Conservation (phyloP, 2,113 vertebrate species). For the Hippolais icterina region DNA sequence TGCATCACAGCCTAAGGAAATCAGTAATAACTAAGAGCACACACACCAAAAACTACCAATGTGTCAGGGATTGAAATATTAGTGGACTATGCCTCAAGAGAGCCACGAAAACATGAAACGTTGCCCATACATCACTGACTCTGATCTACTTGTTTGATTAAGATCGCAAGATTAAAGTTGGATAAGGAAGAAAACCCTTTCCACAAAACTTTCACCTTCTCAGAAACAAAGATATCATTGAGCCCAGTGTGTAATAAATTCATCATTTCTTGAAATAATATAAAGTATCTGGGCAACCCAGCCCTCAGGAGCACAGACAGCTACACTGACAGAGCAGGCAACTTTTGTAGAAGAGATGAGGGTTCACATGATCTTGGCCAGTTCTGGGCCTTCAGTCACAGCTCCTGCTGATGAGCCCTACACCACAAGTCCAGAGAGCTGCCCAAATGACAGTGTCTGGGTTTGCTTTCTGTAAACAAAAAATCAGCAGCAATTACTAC, state of each 20-base stretch:
- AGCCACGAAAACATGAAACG: neutral
- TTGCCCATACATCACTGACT: neutral
- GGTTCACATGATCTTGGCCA: neutral
- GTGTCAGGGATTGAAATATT: neutral
- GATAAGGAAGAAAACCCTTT: neutral
- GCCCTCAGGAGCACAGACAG: neutral
- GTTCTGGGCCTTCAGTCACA: neutral
- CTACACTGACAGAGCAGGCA: neutral
- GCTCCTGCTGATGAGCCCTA: neutral
- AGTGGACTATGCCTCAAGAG: neutral
- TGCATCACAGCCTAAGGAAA: neutral
- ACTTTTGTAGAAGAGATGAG: neutral
- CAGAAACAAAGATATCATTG: neutral
- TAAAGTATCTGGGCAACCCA: neutral
- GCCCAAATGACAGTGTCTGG: neutral
- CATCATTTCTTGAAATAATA: neutral
- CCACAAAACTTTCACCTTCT: neutral
- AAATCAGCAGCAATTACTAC: neutral
- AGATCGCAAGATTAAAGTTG: neutral
- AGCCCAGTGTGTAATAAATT: neutral
- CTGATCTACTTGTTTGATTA: neutral
- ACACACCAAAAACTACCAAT: neutral
- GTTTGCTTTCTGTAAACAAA: neutral
- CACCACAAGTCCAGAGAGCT: neutral
- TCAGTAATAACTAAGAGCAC: neutral